These are phyloP conservation scores for Holacanthus passer DNA, from an alignment of 2,113 vertebrate genomes.

Conservation along the genomic window DNA sequence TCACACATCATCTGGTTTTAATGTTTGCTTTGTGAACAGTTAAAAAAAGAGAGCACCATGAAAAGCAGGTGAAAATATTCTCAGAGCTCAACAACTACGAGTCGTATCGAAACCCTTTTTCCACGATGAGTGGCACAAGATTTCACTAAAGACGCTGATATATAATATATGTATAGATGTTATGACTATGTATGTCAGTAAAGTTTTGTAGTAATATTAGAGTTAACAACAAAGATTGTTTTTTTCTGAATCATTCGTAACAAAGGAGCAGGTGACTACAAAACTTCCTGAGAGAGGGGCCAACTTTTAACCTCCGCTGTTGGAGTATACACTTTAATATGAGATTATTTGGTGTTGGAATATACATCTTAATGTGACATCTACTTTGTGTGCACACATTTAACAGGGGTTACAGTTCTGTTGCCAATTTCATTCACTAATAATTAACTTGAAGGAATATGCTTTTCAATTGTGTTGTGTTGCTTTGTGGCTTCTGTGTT, in stretches of 20 bases:
- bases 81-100: too few species aligned
- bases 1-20: too few species aligned
- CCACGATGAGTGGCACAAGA: too few species aligned
- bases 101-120: too few species aligned
- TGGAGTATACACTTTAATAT: conserved; percentile 69
- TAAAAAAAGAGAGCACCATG: too few species aligned
- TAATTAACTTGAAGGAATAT: conserved; percentile 41
- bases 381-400: conserved; percentile 58
- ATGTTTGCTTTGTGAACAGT: too few species aligned
- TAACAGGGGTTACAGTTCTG: conserved; percentile 56
- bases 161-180: too few species aligned
- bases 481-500: conserved; percentile 54
- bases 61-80: too few species aligned
- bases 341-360: conserved; percentile 65
- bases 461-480: conserved; percentile 59
- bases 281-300: conserved; percentile 70
- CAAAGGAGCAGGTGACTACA: conserved; percentile 70
- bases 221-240: conserved; percentile 1
- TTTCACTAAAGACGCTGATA: too few species aligned
- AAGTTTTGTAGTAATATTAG: background rate
- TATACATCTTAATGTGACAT: conserved; percentile 66
- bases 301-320: conserved; percentile 71
- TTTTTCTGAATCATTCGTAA: conserved; percentile 20
- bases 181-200: too few species aligned
- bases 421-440: conserved; percentile 52